Evolutionary conservation across 1,140 invertebrate genomes (phyloP).

Genomic region (Colletes gigas): DNA sequence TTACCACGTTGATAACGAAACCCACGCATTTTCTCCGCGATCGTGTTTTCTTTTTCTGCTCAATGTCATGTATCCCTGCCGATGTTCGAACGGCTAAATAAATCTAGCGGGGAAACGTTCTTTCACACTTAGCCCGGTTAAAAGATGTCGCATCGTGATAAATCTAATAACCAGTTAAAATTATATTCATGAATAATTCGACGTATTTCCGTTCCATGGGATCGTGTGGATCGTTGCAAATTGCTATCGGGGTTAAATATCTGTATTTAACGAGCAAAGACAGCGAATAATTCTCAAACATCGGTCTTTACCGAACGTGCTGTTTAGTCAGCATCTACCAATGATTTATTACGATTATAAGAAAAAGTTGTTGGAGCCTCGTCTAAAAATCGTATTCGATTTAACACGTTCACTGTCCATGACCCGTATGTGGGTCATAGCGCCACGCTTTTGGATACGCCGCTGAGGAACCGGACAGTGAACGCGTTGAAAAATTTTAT

Average conservation of each 20-base stretch:
- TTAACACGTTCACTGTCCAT: no score
- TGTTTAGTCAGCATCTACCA: no score
- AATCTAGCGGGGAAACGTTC: slow-evolving; percentile 7
- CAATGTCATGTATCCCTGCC: neutral
- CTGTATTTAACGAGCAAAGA: neutral
- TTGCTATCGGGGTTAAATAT: slow-evolving; percentile 7
- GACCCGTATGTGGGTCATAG: no score
- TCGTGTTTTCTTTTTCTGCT: slow-evolving; percentile 30
- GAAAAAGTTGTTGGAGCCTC: no score
- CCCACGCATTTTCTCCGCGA: slow-evolving; percentile 45
- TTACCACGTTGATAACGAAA: slow-evolving; percentile 47
- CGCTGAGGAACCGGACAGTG: no score
- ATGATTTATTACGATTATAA: no score
- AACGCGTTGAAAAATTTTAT: no score
- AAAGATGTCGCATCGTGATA: neutral
- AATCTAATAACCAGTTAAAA: slow-evolving; percentile 27
- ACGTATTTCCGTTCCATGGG: neutral
- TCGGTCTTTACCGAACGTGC: no score
- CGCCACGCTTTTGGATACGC: no score
- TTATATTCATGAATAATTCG: slow-evolving; percentile 40
- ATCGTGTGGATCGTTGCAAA: neutral
- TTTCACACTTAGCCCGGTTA: slow-evolving; percentile 16
- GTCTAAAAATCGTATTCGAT: no score
- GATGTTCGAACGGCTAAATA: slow-evolving; percentile 27
- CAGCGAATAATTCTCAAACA: no score